A percentile compares a stretch with the other conserved stretches of the same genome.
Evolutionary conservation across 2,888 invertebrate species (phyloP).

Genomic region (Heliconius sara): DNA sequence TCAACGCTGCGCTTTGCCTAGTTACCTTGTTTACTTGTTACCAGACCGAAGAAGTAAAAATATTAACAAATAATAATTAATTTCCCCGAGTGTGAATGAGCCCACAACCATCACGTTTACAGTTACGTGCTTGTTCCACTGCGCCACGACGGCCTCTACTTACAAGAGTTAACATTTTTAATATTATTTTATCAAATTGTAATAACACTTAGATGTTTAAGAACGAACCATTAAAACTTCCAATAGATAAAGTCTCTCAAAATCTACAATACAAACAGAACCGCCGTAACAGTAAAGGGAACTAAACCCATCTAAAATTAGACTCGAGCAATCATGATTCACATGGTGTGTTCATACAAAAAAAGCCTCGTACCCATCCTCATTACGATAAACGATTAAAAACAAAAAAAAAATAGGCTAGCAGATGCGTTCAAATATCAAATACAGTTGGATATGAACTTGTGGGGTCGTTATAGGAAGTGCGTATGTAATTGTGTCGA

Average conservation of each 20-base stretch:
- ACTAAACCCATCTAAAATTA: slow-evolving; percentile 14
- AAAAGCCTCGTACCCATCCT: slow-evolving; percentile 31
- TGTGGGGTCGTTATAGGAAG: slow-evolving; percentile 76
- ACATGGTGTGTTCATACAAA: background rate
- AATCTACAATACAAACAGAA: slow-evolving; percentile 19
- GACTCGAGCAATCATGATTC: slow-evolving; percentile 4
- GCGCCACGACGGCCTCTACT: no score
- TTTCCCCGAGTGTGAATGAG: no score
- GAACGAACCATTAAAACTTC: slow-evolving; percentile 10
- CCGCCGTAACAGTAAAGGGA: slow-evolving; percentile 13
- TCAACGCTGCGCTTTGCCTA: no score
- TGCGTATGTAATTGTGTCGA: slow-evolving; percentile 79
- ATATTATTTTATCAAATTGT: background rate
- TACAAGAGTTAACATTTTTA: background rate
- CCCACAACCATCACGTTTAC: no score
- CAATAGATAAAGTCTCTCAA: slow-evolving; percentile 12
- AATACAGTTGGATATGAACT: slow-evolving; percentile 50
- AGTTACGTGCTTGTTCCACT: no score
- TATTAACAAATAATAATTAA: no score
- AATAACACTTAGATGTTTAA: slow-evolving; percentile 3
- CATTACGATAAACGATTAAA: slow-evolving; percentile 39
- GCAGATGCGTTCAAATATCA: slow-evolving; percentile 63
- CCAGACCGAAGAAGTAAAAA: no score
- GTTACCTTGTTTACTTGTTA: no score
- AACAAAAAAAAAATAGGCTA: slow-evolving; percentile 56